phyloP scores from a whole-genome alignment of 1,140 invertebrate genomes.

The Sycobia sp. region DNA sequence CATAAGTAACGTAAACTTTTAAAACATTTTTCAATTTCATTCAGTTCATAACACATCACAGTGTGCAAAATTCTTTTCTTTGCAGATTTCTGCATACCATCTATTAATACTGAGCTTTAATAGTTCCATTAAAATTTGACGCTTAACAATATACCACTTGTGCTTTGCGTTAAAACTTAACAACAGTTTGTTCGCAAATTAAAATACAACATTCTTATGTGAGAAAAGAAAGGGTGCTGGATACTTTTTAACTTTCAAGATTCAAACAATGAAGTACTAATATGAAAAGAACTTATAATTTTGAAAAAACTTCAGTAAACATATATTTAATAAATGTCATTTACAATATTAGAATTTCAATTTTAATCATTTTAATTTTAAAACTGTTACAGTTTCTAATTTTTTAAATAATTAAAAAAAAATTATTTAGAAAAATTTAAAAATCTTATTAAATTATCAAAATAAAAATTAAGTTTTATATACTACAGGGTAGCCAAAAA shows the following conservation, averaged over 20 bases:
- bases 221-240: conserved; percentile 5
- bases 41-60: conserved; percentile 6
- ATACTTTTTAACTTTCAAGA: conserved; percentile 6
- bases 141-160: conserved; percentile 12
- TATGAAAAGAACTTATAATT: no score
- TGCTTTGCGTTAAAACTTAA: conserved; percentile 21
- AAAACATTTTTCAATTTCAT: background rate
- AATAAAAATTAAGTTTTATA: no score
- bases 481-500: no score
- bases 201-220: conserved; percentile 8
- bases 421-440: no score
- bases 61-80: conserved; percentile 16
- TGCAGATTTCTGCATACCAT: conserved; percentile 6
- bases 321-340: no score
- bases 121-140: conserved; percentile 25
- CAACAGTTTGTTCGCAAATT: conserved; percentile 17
- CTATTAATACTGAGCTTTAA: conserved; percentile 31
- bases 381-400: no score
- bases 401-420: no score
- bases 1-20: conserved; percentile 12
- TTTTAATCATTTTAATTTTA: no score
- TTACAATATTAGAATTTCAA: no score
- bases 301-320: no score
- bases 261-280: no score
- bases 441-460: no score